A percentile compares a stretch with the other conserved stretches of the same genome.
These are phyloP conservation scores for Acrocephalus arundinaceus DNA, from an alignment of 2,113 vertebrate species.

Conservation along the genomic window DNA sequence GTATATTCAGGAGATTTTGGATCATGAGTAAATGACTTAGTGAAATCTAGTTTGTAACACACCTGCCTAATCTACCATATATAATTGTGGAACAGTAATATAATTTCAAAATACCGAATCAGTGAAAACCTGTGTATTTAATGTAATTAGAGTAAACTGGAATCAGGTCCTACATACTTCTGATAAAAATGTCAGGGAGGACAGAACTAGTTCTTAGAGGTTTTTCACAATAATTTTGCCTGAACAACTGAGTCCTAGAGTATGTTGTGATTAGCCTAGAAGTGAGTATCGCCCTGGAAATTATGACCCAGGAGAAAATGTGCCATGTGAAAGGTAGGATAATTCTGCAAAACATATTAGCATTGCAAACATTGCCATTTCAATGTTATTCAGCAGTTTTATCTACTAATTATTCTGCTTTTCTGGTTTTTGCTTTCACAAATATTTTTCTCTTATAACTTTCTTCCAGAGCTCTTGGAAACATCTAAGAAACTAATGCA, in stretches of 20 bases:
- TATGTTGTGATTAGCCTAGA: neutral
- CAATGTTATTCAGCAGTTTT: neutral
- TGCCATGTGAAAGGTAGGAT: neutral
- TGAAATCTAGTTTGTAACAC: neutral
- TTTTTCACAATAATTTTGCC: neutral
- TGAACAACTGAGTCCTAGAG: neutral
- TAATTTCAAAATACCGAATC: neutral
- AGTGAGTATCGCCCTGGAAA: neutral
- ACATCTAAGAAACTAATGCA: neutral
- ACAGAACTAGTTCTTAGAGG: neutral
- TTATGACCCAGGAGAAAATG: neutral
- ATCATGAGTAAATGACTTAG: neutral
- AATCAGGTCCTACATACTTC: neutral
- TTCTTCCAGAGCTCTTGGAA: neutral
- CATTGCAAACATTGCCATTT: neutral
- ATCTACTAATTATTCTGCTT: neutral
- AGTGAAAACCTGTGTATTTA: neutral
- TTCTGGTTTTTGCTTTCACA: neutral
- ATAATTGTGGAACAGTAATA: neutral
- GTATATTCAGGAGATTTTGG: neutral
- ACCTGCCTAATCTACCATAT: neutral
- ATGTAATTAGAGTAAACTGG: neutral
- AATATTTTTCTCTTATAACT: neutral
- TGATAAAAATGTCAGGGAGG: neutral
- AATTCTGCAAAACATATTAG: neutral